These are phyloP conservation scores for Esox lucius DNA, from an alignment of 2,797 vertebrate genomes.

Conservation along the genomic window DNA sequence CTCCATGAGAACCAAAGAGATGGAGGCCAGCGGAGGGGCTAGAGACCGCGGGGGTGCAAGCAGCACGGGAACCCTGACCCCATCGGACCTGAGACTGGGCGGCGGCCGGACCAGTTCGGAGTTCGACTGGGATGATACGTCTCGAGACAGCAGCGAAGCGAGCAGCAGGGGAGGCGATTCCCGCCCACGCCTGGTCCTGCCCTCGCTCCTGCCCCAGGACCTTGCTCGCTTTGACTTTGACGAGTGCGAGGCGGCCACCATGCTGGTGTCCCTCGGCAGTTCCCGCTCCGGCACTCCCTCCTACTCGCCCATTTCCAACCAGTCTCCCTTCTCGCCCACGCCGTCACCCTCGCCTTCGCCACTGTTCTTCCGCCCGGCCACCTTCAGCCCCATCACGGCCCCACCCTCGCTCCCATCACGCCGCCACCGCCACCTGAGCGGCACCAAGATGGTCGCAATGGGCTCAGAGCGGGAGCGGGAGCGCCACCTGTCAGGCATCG, in stretches of 20 bases:
- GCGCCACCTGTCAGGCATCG: conserved; percentile 82
- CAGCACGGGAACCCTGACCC: conserved; percentile 88
- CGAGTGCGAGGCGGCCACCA: conserved; percentile 92
- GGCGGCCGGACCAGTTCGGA: conserved; percentile 81
- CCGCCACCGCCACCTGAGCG: conserved; percentile 84
- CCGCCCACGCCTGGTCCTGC: conserved; percentile 84
- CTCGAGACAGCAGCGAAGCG: conserved; percentile 87
- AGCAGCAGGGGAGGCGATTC: conserved; percentile 90
- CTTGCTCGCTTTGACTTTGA: conserved; percentile 91
- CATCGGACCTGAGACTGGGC: conserved; percentile 80
- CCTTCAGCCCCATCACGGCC: conserved; percentile 88
- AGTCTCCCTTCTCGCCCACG: conserved; percentile 88
- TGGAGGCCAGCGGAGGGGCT: conserved; percentile 82
- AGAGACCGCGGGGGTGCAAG: conserved; percentile 82
- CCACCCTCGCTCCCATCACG: conserved; percentile 78
- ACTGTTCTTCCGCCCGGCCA: conserved; percentile 87
- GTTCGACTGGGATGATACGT: conserved; percentile 93
- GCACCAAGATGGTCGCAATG: conserved; percentile 83
- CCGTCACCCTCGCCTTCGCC: conserved; percentile 89
- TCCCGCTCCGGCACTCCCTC: conserved; percentile 89
- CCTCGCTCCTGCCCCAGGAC: conserved; percentile 80
- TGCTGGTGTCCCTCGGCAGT: conserved; percentile 90
- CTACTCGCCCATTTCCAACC: conserved; percentile 88
- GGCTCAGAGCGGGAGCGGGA: conserved; percentile 77
- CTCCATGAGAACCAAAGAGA: conserved; percentile 95